Conservation (phyloP, 2,888 invertebrate species). For the Plagodis dolabraria region DNA sequence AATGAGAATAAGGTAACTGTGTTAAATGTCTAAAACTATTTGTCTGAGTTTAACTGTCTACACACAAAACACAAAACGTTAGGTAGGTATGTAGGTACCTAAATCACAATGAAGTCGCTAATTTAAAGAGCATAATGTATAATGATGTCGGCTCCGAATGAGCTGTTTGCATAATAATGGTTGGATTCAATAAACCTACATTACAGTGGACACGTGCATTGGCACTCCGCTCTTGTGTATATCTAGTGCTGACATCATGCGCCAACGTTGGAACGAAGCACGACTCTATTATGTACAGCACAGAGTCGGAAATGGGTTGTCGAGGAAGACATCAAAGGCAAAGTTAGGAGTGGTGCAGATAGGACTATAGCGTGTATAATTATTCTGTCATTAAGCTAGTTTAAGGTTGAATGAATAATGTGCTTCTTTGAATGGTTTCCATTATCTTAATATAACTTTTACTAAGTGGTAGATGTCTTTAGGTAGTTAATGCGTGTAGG, state of each 20-base stretch:
- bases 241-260: constrained; percentile 20
- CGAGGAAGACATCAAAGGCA: constrained; percentile 1
- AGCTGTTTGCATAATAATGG: constrained; percentile 20
- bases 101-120: not conserved
- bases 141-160: constrained; percentile 7
- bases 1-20: no score
- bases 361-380: not conserved
- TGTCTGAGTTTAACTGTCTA: no score
- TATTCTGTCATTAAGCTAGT: no score
- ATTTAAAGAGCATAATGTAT: constrained; percentile 10
- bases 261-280: not conserved
- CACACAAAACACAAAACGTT: not conserved
- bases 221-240: constrained; percentile 11
- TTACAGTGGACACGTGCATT: constrained; percentile 9
- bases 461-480: no score
- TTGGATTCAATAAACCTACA: constrained; percentile 18
- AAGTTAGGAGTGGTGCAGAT: constrained; percentile 12
- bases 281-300: not conserved
- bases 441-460: no score
- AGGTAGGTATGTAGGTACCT: no score
- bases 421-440: no score
- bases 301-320: constrained; percentile 1
- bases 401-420: no score
- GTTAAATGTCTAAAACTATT: no score
- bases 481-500: no score